These are phyloP conservation scores for Oophaga pumilio DNA, from an alignment of 2,113 vertebrate genomes.

Conservation along the genomic window DNA sequence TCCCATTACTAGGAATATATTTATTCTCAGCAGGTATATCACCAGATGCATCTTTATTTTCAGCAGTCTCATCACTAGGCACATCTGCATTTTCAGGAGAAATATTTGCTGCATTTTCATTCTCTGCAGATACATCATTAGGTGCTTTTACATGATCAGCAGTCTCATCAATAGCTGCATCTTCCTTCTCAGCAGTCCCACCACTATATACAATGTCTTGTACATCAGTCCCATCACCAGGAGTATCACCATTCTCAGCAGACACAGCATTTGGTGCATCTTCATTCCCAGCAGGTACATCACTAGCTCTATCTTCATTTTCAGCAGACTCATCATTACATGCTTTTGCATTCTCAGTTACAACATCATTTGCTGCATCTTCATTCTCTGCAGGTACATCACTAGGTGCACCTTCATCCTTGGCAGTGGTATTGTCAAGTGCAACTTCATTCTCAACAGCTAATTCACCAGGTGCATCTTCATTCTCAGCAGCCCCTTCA, in stretches of 20 bases:
- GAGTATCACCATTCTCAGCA: background rate
- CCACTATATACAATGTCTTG: slow-evolving; percentile 50
- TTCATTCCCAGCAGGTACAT: slow-evolving; percentile 18
- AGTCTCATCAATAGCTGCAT: background rate
- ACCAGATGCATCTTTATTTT: background rate
- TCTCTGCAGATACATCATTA: background rate
- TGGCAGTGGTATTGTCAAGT: background rate
- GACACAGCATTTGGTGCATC: background rate
- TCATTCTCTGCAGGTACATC: background rate
- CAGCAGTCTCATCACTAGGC: background rate
- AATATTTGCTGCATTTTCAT: background rate
- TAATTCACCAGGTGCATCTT: background rate
- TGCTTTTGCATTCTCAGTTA: background rate
- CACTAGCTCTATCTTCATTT: background rate
- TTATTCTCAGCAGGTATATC: slow-evolving; percentile 39
- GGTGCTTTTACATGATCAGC: background rate
- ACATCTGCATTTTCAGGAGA: background rate
- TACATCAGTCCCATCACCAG: slow-evolving; percentile 22
- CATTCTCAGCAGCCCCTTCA: background rate
- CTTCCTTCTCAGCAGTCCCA: slow-evolving; percentile 5
- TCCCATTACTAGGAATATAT: slow-evolving; percentile 46
- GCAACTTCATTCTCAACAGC: background rate
- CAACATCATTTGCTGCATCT: background rate
- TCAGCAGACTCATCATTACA: fast-evolving
- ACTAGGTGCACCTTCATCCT: background rate